Base-by-base conservation (phyloP, 2,888 invertebrate genomes). In the Andrena praecox region DNA sequence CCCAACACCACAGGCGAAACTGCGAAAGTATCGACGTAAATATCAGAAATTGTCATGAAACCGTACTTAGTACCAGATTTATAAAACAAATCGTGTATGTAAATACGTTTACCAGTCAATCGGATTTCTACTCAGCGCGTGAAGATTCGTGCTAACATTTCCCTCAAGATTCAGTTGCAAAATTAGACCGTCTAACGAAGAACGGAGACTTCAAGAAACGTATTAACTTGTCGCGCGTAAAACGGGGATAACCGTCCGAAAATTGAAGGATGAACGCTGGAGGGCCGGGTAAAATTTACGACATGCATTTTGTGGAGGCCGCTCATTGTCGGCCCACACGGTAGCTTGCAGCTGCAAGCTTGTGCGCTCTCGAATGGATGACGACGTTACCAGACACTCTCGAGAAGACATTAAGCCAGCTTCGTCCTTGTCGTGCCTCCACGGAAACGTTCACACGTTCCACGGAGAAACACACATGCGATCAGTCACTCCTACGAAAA, bases 361-460 rank as follows among this genome's bases (percentile, higher is more conserved):
- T 85, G 66, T 27, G 68, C 60, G 52, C 83, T 80, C 70, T 84
- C 75, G 70, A 84, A 71, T 78, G 60, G 77, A 86, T 73, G 78
- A 69, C 69, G 74, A 77, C 76, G 77, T 79, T 76, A 69, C 77
- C 76, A 76, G 87, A 86, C 69, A 71, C 77, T 78, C 75, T 87
- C 80, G 80, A 73, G 81, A 64, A 75, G 80, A 85, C 73, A 80
- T 82, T 68, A 82, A 79, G 42, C 67, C 67, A 71, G 66, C 77
- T 27, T 48, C 56, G 56, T 60, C 50, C 67, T 54, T 63, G 67
- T 60, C 64, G 29, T 71, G 80, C 64, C 35, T 77, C 67, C 60
- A 16, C n/a, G 68, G 27, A 29, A 64, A 59, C 12, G 68, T 69
- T 77, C 83, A 24, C 74, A 80, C 77, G 66, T 82, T 83, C 66